Percentiles rank a stretch among this genome's conserved stretches.
phyloP scores from a whole-genome alignment of 35 echinoderm and acorn worm species.

The Nesometra sesokonis region DNA sequence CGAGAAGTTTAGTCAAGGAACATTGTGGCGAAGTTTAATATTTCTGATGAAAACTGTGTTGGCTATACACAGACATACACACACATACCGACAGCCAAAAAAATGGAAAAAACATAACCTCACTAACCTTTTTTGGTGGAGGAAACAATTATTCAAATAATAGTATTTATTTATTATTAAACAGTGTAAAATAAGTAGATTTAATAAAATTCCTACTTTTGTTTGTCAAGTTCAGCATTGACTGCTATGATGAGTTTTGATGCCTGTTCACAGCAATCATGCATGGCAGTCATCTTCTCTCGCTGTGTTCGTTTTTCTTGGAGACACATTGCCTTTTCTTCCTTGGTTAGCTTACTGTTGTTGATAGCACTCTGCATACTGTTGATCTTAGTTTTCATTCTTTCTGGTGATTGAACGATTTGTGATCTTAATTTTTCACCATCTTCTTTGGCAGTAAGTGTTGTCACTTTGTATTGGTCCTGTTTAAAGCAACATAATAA shows the following conservation, averaged over 20 bases:
- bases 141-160: no score
- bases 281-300: constrained; percentile 25
- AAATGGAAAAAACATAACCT: no score
- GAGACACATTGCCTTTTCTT: constrained; percentile 55
- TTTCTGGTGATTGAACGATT: constrained; percentile 94
- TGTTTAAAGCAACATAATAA: no score
- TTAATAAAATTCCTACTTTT: constrained; percentile 39
- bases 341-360: constrained; percentile 48
- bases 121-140: no score
- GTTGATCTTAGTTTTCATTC: constrained; percentile 77
- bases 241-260: constrained; percentile 44
- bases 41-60: no score
- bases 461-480: constrained; percentile 71
- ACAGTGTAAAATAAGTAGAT: neutral
- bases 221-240: constrained; percentile 47
- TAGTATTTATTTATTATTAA: neutral
- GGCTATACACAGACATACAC: no score
- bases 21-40: no score
- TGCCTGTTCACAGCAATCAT: constrained; percentile 48
- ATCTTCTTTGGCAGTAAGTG: constrained; percentile 35
- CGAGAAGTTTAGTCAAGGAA: no score
- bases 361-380: constrained; percentile 71
- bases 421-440: constrained; percentile 57
- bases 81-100: no score
- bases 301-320: constrained; percentile 52